Base-by-base conservation (phyloP, 2,888 invertebrate species). In the Nycteola revayana region DNA sequence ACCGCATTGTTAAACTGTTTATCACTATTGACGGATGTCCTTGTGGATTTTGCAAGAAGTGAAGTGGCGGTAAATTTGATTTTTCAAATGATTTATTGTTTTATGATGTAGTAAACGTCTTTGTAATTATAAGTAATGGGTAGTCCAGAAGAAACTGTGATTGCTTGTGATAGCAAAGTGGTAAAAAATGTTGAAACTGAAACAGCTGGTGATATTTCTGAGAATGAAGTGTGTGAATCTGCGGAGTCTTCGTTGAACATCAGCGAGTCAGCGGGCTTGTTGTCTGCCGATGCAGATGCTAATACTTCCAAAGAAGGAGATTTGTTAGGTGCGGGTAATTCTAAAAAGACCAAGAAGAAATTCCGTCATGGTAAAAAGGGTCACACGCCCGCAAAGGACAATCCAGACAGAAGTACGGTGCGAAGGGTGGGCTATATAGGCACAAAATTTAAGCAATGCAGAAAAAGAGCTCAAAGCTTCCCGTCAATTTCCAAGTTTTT, bases 401-500 rank as follows among this genome's bases (percentile, higher is more conserved):
- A 69, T 28, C 47, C 71, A 1, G 88, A 88, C 32, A 73, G 85
- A 39, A 80, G 77, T 49, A 59, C 74, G 6, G 55, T 85, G 21
- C 71, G 89, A n/a, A 68, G 88, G 42, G 68, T 83, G 10, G 81
- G 86, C 44, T 84, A 87, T 44, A 72, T 75, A 60, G 80, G 76
- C 36, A 69, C 79, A 28, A 90, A 88, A 55, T 89, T 78, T 59
- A 91, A 76, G 63, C 87, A 78, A 72, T 80, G 75, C 20, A 87
- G 94, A 18, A 94, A 94, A 73, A 90, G 94, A 27, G 89, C 92
- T 24, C 93, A 93, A 67, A 92, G 91, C 64, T 93, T 93, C 58
- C 91, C 92, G 11, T 89, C 91, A 10, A 89, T 91, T 55, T 93
- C 93, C 1, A 95, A 95, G 70, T 93, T 93, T 74, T 93, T 93